Evolutionary conservation across 2,113 vertebrate species (phyloP), one percentile per base, ranked within the genome.

Genomic region (Scomber colias): DNA sequence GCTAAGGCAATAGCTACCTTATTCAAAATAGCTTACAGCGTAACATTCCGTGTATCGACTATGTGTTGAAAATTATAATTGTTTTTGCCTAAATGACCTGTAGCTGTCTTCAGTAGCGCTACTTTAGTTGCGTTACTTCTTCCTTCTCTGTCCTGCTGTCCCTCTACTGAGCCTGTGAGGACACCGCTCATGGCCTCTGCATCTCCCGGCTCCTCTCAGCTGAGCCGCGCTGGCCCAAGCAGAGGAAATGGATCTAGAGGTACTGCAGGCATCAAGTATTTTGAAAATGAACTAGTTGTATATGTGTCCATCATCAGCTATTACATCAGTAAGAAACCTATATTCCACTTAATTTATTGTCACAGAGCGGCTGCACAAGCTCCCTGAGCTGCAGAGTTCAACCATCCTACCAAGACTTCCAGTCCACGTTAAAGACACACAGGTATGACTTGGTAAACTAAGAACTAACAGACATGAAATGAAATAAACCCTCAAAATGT

Each of bases 191-290:
- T 91, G 87, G 83, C 81, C 14, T 78, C 75, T 11, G 2, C 62
- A 9, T 46, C 53, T 17, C 35, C 17, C 2, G 16, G 13, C 12
- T 6, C 13, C 4, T 45, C 63, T 14, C 65, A 19, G 19, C 30
- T 35, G 13, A 54, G 45, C 57, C 35, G 19, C 17, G 2, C 30
- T 5, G 44, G 35, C 7, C 64, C 53, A 3, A 50, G 60, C 46
- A 48, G 60, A 94, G 71, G 94, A 91, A 84, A 59, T 30, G 61
- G 89, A 88, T 93, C 68, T 87, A 73, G 3, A 93, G 94, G 68
- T 93, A 90, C 31, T 35, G 4, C 5, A 35, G 46, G 92, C 85
- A 1, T 27, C 15, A 19, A 5, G 0, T 59, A 30, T 51, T 11
- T 9, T 56, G 1, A 13, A 31, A 30, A 59, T 31, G 31, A 13